phyloP scores from a whole-genome alignment of 2,113 vertebrate species.

The Donacobius atricapilla region DNA sequence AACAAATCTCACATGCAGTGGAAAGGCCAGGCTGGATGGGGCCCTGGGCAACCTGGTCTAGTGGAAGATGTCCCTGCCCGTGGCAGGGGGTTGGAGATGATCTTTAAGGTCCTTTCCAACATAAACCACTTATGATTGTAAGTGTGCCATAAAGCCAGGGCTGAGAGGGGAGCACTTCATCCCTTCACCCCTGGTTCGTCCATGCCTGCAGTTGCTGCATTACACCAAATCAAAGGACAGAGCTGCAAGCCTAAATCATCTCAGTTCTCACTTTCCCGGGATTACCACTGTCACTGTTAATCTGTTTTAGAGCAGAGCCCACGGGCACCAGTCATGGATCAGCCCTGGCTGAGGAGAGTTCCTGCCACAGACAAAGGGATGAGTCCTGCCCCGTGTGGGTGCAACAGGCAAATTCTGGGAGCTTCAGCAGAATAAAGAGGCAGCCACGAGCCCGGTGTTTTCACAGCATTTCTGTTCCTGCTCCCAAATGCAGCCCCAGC shows the following conservation, averaged over 20 bases:
- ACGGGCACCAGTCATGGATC: background rate
- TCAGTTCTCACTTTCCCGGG: background rate
- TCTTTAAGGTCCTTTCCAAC: background rate
- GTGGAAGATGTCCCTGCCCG: background rate
- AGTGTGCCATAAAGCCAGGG: background rate
- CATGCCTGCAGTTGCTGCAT: background rate
- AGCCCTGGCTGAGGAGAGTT: background rate
- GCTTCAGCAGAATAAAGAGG: background rate
- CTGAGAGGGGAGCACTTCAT: background rate
- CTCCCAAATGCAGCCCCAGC: background rate
- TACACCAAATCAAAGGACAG: background rate
- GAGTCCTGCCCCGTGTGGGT: background rate
- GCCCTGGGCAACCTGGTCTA: too few species aligned
- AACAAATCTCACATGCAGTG: background rate
- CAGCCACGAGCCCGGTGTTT: background rate
- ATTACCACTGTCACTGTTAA: background rate
- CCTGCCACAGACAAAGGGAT: background rate
- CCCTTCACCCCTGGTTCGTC: background rate
- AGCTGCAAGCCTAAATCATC: background rate
- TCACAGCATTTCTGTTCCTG: background rate
- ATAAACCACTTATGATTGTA: background rate
- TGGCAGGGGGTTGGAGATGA: background rate
- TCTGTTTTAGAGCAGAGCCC: background rate
- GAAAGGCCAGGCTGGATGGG: background rate
- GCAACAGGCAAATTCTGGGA: background rate